A percentile compares a stretch with the other conserved stretches of the same genome.
These are phyloP conservation scores for Promerops cafer DNA, from an alignment of 2,113 vertebrate genomes.

Conservation along the genomic window DNA sequence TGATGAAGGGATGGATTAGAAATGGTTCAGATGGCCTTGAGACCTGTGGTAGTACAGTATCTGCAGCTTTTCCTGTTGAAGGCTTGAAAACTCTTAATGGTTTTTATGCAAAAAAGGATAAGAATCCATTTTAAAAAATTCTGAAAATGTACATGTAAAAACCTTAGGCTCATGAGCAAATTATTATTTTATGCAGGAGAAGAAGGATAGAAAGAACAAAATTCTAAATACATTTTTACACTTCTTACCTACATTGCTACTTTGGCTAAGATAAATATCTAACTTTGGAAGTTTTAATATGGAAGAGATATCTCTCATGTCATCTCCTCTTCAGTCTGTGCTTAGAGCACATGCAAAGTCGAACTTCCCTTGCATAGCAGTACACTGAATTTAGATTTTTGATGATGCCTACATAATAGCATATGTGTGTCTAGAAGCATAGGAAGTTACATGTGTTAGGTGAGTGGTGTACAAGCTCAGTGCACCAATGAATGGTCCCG, in stretches of 20 bases:
- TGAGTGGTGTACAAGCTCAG: neutral
- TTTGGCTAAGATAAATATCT: neutral
- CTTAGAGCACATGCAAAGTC: neutral
- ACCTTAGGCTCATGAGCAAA: neutral
- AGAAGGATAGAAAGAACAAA: neutral
- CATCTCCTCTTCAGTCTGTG: neutral
- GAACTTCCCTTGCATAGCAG: neutral
- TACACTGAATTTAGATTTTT: neutral
- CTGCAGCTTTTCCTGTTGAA: conserved; percentile 2
- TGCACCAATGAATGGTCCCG: no score
- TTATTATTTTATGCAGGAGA: neutral
- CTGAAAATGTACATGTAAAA: neutral
- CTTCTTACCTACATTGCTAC: neutral
- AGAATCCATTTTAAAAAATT: neutral
- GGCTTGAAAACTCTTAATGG: neutral
- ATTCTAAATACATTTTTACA: neutral
- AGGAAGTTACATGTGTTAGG: neutral
- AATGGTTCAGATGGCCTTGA: neutral
- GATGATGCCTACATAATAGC: neutral
- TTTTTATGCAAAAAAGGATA: neutral
- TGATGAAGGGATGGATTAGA: conserved; percentile 24
- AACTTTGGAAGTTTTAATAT: neutral
- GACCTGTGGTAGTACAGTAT: neutral
- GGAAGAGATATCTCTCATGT: neutral
- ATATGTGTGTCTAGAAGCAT: neutral